phyloP scores from a whole-genome alignment of 1,140 invertebrate species.

The Cydia fagiglandana region DNA sequence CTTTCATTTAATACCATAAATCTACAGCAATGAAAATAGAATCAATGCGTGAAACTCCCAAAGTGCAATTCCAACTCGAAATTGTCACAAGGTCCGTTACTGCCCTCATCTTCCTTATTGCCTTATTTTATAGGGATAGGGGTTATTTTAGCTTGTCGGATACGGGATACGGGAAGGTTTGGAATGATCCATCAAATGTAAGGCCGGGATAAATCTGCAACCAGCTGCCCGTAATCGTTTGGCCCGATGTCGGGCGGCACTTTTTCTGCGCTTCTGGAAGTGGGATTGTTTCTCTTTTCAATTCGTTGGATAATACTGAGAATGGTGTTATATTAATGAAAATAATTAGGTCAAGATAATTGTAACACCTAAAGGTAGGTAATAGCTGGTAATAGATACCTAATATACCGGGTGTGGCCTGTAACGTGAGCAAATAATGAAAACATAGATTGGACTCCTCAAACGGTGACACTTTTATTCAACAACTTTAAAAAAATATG shows the following conservation, averaged over 20 bases:
- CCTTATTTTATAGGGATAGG: neutral
- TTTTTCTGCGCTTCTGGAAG: neutral
- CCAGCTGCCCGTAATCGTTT: constrained; percentile 14
- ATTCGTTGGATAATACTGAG: neutral
- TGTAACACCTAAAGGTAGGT: too few species aligned
- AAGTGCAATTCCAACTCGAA: constrained; percentile 25
- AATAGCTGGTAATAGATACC: too few species aligned
- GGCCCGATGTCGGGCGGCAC: constrained; percentile 17
- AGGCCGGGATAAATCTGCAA: constrained; percentile 16
- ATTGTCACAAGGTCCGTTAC: constrained; percentile 15
- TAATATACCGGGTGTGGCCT: too few species aligned
- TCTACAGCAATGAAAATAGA: constrained; percentile 13
- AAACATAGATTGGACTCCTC: too few species aligned
- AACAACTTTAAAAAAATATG: too few species aligned
- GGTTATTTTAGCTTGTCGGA: constrained; percentile 8
- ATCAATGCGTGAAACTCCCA: constrained; percentile 14
- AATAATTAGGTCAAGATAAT: too few species aligned
- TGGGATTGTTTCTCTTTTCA: constrained; percentile 20
- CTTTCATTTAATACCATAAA: constrained; percentile 7
- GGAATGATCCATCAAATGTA: constrained; percentile 28
- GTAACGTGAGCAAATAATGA: too few species aligned
- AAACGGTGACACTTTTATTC: too few species aligned
- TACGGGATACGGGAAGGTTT: constrained; percentile 5
- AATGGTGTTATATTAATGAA: too few species aligned
- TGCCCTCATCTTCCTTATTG: neutral